phyloP scores from a whole-genome alignment of 2,888 invertebrate species.

The Temnothorax ravouxi region DNA sequence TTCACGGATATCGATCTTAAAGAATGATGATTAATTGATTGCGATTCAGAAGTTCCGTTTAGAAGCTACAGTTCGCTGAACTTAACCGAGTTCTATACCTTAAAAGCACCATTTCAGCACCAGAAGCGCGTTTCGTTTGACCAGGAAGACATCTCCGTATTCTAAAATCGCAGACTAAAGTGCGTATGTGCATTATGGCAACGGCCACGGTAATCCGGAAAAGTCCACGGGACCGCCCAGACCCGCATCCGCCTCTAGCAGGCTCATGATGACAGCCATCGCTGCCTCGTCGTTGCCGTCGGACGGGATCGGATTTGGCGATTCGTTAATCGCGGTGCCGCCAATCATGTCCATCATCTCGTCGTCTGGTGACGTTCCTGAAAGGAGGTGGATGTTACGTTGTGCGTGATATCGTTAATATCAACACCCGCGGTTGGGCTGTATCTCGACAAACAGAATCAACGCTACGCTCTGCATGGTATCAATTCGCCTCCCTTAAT shows the following conservation, averaged over 20 bases:
- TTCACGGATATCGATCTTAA: not conserved
- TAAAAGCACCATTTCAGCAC: slow-evolving; percentile 74
- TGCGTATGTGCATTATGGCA: slow-evolving; percentile 87
- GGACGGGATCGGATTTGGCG: slow-evolving; percentile 86
- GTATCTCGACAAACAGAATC: slow-evolving; percentile 17
- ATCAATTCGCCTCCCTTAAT: slow-evolving; percentile 19
- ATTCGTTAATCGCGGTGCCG: slow-evolving; percentile 86
- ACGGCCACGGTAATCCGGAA: slow-evolving; percentile 94
- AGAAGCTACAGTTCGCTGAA: slow-evolving; percentile 5
- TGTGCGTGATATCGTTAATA: slow-evolving; percentile 61
- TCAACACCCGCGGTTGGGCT: not conserved
- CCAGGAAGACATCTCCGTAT: not conserved
- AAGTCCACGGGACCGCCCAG: slow-evolving; percentile 95
- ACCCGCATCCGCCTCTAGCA: slow-evolving; percentile 95
- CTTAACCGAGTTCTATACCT: slow-evolving; percentile 5
- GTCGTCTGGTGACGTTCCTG: slow-evolving; percentile 85
- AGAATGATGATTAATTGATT: slow-evolving; percentile 1
- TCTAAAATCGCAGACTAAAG: slow-evolving; percentile 25
- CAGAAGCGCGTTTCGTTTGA: slow-evolving; percentile 72
- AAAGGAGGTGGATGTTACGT: slow-evolving; percentile 68
- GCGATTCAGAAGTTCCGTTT: slow-evolving; percentile 4
- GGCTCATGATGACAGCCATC: slow-evolving; percentile 97
- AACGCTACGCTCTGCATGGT: not conserved
- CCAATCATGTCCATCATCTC: slow-evolving; percentile 89
- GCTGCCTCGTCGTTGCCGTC: slow-evolving; percentile 96